Percentiles rank a stretch among this genome's conserved stretches.
Evolutionary conservation across 2,888 invertebrate genomes (phyloP).

Genomic region (Netelia fuscicornis): DNA sequence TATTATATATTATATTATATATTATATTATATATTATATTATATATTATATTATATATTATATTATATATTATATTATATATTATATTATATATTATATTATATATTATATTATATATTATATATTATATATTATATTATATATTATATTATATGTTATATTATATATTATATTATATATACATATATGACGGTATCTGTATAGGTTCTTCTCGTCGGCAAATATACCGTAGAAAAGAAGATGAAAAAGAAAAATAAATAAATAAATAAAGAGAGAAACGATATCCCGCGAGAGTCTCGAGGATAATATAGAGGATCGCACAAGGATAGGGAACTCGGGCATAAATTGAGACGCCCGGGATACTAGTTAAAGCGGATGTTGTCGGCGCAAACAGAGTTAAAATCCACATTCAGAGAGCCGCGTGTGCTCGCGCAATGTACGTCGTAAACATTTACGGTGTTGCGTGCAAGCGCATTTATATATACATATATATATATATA

Average conservation of each 20-base stretch:
- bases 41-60: too few relatives aligned
- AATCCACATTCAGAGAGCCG: conserved; percentile 59
- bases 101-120: too few relatives aligned
- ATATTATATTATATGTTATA: too few relatives aligned
- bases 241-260: background rate
- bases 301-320: conserved; percentile 35
- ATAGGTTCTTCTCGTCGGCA: conserved; percentile 11
- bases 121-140: too few relatives aligned
- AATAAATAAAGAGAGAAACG: background rate
- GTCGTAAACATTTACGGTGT: conserved; percentile 70
- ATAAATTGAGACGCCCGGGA: conserved; percentile 66
- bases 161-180: background rate
- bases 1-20: too few relatives aligned
- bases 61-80: too few relatives aligned
- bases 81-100: too few relatives aligned
- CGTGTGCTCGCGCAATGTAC: conserved; percentile 61
- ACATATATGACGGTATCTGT: conserved; percentile 12
- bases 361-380: conserved; percentile 67
- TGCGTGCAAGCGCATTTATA: conserved; percentile 59
- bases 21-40: too few relatives aligned
- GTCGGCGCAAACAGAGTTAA: conserved; percentile 63
- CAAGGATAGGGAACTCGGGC: conserved; percentile 42
- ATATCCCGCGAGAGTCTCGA: conserved; percentile 2
- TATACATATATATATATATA: conserved; percentile 1
- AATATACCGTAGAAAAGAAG: background rate